Evolutionary conservation across 2,888 invertebrate genomes (phyloP).

Genomic region (Euproctis similis): DNA sequence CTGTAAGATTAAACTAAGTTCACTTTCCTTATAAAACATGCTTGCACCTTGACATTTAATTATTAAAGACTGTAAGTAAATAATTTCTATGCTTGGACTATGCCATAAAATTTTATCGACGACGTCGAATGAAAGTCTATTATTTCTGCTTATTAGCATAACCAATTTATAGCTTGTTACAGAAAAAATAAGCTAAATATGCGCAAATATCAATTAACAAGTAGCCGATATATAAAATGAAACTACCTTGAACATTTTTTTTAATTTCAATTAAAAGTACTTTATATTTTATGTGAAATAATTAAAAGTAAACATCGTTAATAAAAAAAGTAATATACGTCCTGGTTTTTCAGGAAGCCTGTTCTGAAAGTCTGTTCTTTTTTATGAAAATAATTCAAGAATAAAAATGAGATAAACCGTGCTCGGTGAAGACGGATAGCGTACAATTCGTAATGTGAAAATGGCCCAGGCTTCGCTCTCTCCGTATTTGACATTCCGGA

Average conservation of each 20-base stretch:
- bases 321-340: constrained; percentile 27
- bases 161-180: neutral
- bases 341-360: constrained; percentile 22
- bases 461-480: constrained; percentile 60
- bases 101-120: no score
- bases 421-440: constrained; percentile 45
- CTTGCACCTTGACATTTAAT: no score
- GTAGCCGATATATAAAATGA: constrained; percentile 1
- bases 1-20: no score
- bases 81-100: no score
- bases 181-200: constrained; percentile 2
- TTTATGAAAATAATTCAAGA: constrained; percentile 33
- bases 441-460: constrained; percentile 62
- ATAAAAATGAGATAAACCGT: constrained; percentile 51
- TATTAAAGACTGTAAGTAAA: no score
- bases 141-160: no score
- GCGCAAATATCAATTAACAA: constrained; percentile 4
- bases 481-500: constrained; percentile 67
- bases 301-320: constrained; percentile 28
- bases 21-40: no score
- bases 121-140: no score
- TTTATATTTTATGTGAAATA: constrained; percentile 24
- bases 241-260: constrained; percentile 4
- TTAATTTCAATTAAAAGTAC: constrained; percentile 11
- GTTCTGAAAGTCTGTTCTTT: constrained; percentile 24